phyloP scores from a whole-genome alignment of 2,113 vertebrate species.

The Strix uralensis region DNA sequence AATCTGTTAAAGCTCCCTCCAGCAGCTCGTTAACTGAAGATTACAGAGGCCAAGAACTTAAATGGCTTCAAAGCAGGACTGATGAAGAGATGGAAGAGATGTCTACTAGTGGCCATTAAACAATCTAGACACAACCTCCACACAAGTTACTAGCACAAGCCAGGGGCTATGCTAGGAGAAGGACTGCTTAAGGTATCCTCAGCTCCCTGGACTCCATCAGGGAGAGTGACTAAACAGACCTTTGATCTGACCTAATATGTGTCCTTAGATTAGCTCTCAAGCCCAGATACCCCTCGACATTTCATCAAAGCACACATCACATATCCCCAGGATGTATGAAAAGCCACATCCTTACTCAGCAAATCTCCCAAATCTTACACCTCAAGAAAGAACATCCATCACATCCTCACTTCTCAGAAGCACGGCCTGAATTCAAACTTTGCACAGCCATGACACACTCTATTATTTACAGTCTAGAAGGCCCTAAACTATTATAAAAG shows the following conservation, averaged over 20 bases:
- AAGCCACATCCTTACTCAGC: neutral
- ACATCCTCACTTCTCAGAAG: neutral
- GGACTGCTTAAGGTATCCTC: neutral
- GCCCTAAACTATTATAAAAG: neutral
- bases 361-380: neutral
- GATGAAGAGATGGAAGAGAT: neutral
- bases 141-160: neutral
- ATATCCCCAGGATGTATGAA: rapidly evolving
- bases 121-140: neutral
- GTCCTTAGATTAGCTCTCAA: neutral
- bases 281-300: neutral
- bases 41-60: neutral
- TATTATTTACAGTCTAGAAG: neutral
- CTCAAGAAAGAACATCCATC: neutral
- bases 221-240: neutral
- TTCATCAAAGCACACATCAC: neutral
- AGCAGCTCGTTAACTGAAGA: neutral
- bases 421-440: neutral
- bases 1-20: neutral
- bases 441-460: neutral
- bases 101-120: neutral
- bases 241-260: neutral
- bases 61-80: neutral
- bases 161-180: neutral
- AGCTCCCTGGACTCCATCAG: neutral